Evolutionary conservation across 1,140 invertebrate genomes (phyloP).

Genomic region (Holcopasites calliopsidis): DNA sequence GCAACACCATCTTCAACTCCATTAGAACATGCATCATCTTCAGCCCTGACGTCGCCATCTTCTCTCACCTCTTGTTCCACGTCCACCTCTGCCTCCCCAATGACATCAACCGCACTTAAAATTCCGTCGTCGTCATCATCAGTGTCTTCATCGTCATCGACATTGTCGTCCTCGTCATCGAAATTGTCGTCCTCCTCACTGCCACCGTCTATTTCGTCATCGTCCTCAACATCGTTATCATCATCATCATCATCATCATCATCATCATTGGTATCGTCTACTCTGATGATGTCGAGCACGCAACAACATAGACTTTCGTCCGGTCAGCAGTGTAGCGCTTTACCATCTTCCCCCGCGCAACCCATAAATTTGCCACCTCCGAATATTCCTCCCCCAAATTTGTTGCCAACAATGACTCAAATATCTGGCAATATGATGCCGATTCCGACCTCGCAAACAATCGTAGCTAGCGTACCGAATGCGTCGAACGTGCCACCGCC

Average conservation of each 20-base stretch:
- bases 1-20: slow-evolving; percentile 39
- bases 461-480: slow-evolving; percentile 72
- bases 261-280: background rate
- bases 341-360: slow-evolving; percentile 76
- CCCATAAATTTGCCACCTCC: slow-evolving; percentile 80
- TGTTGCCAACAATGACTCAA: slow-evolving; percentile 72
- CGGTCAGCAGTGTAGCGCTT: slow-evolving; percentile 75
- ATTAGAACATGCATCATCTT: background rate
- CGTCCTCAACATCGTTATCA: background rate
- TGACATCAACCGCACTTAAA: background rate
- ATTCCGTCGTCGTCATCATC: background rate
- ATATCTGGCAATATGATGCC: slow-evolving; percentile 75
- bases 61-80: background rate
- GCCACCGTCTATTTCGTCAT: no score
- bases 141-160: slow-evolving; percentile 49
- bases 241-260: background rate
- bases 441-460: slow-evolving; percentile 74
- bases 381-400: slow-evolving; percentile 71
- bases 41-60: background rate
- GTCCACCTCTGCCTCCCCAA: background rate
- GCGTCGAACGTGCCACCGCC: slow-evolving; percentile 74
- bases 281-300: slow-evolving; percentile 3
- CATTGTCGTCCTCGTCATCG: background rate
- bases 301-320: slow-evolving; percentile 73
- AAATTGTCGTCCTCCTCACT: background rate